These are phyloP conservation scores for Hemiscyllium ocellatum DNA, from an alignment of 2,113 vertebrate species.

Conservation along the genomic window DNA sequence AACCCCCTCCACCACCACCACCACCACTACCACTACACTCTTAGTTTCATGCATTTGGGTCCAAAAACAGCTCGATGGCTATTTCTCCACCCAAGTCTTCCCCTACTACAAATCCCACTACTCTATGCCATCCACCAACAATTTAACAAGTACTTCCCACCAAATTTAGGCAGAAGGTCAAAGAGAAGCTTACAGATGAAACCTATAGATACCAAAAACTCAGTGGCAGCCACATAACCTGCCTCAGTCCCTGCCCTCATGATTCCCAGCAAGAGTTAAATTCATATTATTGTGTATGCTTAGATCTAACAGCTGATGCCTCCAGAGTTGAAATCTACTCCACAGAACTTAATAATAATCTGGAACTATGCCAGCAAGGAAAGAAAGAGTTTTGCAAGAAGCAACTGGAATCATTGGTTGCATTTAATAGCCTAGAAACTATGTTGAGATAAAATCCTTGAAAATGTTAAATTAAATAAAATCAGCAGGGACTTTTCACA, in stretches of 20 bases:
- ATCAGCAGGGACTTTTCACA: neutral
- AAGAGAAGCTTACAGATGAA: neutral
- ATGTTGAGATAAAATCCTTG: neutral
- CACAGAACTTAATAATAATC: neutral
- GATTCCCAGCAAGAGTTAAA: neutral
- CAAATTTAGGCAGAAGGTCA: neutral
- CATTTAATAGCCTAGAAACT: neutral
- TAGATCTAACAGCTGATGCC: neutral
- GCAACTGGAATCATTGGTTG: neutral
- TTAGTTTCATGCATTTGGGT: too few relatives aligned
- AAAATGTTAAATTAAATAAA: neutral
- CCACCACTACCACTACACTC: neutral
- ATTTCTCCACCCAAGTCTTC: too few relatives aligned
- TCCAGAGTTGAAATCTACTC: neutral
- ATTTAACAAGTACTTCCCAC: neutral
- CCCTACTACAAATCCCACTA: too few relatives aligned
- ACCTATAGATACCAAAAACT: neutral
- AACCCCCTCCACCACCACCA: neutral
- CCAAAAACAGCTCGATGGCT: too few relatives aligned
- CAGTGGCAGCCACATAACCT: neutral
- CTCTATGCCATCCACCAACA: neutral
- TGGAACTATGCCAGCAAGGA: neutral
- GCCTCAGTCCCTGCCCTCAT: neutral
- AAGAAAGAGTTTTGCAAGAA: neutral
- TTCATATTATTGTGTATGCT: neutral